Conservation (phyloP, 2,113 vertebrate species). For the Entosphenus tridentatus region DNA sequence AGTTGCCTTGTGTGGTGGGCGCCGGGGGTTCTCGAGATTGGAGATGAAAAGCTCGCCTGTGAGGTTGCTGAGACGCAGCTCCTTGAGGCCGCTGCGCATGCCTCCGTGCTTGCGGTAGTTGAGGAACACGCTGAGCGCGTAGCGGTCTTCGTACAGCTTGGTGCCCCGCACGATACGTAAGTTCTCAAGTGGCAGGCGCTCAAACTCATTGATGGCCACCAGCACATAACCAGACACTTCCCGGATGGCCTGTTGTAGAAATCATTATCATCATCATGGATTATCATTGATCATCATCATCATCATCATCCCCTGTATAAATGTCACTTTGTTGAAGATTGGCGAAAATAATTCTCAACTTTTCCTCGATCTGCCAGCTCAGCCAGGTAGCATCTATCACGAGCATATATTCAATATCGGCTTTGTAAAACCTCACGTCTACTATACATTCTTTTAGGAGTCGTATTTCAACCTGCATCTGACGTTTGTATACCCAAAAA, state of each 20-base stretch:
- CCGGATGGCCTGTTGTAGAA: slow-evolving; percentile 49
- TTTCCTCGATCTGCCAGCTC: too few relatives aligned
- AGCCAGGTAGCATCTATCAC: too few relatives aligned
- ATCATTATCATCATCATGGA: not conserved
- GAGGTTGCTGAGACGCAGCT: slow-evolving; percentile 71
- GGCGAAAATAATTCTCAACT: too few relatives aligned
- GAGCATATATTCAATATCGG: too few relatives aligned
- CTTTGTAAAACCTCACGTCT: too few relatives aligned
- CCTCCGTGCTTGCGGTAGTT: slow-evolving; percentile 81
- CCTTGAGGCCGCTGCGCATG: slow-evolving; percentile 43
- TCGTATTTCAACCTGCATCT: too few relatives aligned
- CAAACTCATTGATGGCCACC: slow-evolving; percentile 91
- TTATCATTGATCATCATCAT: not conserved
- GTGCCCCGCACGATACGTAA: slow-evolving; percentile 73
- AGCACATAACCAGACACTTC: slow-evolving; percentile 90
- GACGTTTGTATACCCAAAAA: too few relatives aligned
- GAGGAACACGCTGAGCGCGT: slow-evolving; percentile 68
- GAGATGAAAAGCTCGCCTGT: slow-evolving; percentile 33
- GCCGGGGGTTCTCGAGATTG: not conserved
- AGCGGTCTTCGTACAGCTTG: slow-evolving; percentile 74
- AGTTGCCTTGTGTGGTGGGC: not conserved
- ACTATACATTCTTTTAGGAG: too few relatives aligned
- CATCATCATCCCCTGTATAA: too few relatives aligned
- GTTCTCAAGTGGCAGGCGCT: slow-evolving; percentile 78
- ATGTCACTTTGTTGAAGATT: too few relatives aligned